Percentiles rank a stretch among this genome's conserved stretches.
These are phyloP conservation scores for Megaceryle torquata DNA, from an alignment of 2,113 vertebrate species.

Conservation along the genomic window DNA sequence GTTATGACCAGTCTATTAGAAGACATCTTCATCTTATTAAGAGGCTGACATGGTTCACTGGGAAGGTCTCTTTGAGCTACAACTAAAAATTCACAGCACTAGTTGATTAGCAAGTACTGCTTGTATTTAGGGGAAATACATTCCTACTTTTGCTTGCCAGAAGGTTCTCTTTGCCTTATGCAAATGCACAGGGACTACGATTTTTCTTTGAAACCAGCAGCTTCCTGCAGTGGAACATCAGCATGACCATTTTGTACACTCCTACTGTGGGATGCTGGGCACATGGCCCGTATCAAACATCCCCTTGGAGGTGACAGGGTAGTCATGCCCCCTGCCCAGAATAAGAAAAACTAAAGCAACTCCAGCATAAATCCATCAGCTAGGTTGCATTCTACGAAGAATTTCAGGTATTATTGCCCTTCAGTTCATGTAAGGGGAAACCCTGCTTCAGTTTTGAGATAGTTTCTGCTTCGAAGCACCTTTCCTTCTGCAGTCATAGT, in stretches of 20 bases:
- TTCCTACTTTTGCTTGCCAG: background rate
- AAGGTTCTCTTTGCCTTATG: background rate
- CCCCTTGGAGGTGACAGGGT: background rate
- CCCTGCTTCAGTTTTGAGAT: background rate
- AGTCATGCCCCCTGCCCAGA: background rate
- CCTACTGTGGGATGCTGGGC: background rate
- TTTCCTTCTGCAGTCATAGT: background rate
- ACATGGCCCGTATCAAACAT: fast-evolving
- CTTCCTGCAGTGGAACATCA: background rate
- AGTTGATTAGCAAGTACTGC: background rate
- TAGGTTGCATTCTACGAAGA: background rate
- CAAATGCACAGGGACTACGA: background rate
- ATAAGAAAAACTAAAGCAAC: background rate
- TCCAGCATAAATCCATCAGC: background rate
- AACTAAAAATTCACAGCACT: background rate
- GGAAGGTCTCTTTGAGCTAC: background rate
- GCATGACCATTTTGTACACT: background rate
- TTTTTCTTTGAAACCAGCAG: slow-evolving; percentile 1
- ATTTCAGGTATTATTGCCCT: background rate
- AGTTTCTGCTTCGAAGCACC: background rate
- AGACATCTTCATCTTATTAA: background rate
- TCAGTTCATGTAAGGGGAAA: background rate
- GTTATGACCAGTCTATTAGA: background rate
- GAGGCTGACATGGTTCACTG: background rate
- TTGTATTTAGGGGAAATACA: background rate